Conservation (phyloP, 2,113 vertebrate species). For the Hiodon alosoides region DNA sequence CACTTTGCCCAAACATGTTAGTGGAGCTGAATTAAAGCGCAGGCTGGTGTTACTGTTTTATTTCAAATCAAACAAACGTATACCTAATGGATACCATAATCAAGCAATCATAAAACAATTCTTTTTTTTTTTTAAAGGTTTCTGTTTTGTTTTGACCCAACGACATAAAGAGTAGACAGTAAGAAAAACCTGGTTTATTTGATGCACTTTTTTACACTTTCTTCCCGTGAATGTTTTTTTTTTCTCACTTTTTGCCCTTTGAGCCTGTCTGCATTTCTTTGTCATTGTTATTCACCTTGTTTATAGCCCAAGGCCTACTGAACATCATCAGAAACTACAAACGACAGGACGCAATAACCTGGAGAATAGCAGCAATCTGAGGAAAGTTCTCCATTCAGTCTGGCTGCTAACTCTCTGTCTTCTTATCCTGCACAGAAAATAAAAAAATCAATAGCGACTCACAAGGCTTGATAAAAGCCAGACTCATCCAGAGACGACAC, state of each 20-base stretch:
- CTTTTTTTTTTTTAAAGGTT: constrained; percentile 4
- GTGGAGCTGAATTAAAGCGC: too few species aligned
- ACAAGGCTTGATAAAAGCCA: constrained; percentile 90
- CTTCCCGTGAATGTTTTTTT: constrained; percentile 42
- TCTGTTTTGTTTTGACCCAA: background rate
- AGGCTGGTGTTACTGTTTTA: too few species aligned
- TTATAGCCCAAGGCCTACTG: constrained; percentile 86
- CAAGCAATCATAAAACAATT: background rate
- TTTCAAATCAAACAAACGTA: background rate
- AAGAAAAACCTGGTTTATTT: constrained; percentile 22
- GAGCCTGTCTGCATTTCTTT: constrained; percentile 61
- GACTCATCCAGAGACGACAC: constrained; percentile 75
- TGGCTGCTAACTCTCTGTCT: constrained; percentile 97
- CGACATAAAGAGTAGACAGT: too few species aligned
- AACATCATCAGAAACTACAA: constrained; percentile 96
- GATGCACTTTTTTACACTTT: constrained; percentile 35
- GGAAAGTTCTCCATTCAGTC: constrained; percentile 97
- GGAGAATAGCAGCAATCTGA: constrained; percentile 92
- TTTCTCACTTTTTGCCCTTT: constrained; percentile 58
- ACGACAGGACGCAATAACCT: constrained; percentile 98
- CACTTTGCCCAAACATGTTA: too few species aligned
- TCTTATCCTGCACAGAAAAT: constrained; percentile 99
- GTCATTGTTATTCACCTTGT: constrained; percentile 86
- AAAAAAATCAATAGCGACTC: constrained; percentile 99
- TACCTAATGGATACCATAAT: background rate